A percentile compares a stretch with the other conserved stretches of the same genome.
These are phyloP conservation scores for Montipora cactus DNA, from an alignment of 64 coral and sea anemone genomes.

Conservation along the genomic window DNA sequence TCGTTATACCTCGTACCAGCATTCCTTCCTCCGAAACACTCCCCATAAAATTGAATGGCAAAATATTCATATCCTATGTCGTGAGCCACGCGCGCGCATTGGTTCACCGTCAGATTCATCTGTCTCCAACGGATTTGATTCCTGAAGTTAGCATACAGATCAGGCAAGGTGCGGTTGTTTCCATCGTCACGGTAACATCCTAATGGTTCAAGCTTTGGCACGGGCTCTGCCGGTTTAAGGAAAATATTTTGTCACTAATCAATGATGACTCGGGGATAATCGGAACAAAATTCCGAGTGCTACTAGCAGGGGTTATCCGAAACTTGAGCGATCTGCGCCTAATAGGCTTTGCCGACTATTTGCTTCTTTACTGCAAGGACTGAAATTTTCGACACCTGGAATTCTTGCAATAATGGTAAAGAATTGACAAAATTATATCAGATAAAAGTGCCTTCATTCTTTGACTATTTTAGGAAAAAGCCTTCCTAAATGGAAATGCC, in stretches of 20 bases:
- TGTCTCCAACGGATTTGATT: conserved; percentile 58
- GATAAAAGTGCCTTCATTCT: background rate
- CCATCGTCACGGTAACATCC: conserved; percentile 26
- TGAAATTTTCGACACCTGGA: too few species aligned
- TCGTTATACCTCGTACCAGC: conserved; percentile 3
- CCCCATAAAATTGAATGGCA: conserved; percentile 67
- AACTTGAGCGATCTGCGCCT: too few species aligned
- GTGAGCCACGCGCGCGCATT: conserved; percentile 63
- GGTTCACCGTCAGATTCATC: conserved; percentile 57
- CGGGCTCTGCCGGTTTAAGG: background rate
- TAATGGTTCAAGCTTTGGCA: conserved; percentile 12
- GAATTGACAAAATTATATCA: too few species aligned
- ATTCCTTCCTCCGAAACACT: conserved; percentile 60
- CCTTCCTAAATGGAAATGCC: too few species aligned
- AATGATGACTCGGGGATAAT: too few species aligned
- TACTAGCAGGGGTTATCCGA: too few species aligned
- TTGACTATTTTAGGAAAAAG: too few species aligned
- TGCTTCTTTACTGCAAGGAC: too few species aligned
- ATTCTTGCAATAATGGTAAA: too few species aligned
- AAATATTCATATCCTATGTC: conserved; percentile 71
- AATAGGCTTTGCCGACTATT: too few species aligned
- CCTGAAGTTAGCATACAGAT: conserved; percentile 48
- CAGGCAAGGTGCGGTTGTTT: conserved; percentile 33
- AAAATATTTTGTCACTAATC: background rate
- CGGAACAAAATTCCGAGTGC: too few species aligned